These are phyloP conservation scores for Huso huso DNA, from an alignment of 2,797 vertebrate species.

Conservation along the genomic window DNA sequence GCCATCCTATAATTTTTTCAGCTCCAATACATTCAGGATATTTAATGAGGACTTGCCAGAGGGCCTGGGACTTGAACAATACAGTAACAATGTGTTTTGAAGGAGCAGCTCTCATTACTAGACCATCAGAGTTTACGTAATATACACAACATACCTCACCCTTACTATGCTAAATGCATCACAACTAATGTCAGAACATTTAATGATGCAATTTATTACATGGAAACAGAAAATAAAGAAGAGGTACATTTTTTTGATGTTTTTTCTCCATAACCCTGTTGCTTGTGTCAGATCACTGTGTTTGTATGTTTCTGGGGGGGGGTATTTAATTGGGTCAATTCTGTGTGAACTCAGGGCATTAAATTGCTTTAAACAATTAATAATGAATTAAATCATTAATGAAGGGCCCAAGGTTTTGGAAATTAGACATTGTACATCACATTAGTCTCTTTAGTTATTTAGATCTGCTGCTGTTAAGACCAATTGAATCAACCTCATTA, in stretches of 20 bases:
- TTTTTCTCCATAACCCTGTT: no score
- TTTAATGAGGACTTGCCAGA: constrained; percentile 29
- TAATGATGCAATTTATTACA: constrained; percentile 27
- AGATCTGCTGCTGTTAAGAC: no score
- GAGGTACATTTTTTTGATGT: constrained; percentile 20
- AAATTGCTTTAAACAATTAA: no score
- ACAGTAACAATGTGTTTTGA: constrained; percentile 14
- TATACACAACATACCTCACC: constrained; percentile 27
- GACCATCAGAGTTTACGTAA: constrained; percentile 13
- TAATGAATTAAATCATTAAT: no score
- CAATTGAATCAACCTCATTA: no score
- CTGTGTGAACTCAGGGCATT: no score
- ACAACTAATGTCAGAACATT: constrained; percentile 33
- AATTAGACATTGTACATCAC: no score
- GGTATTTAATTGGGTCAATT: no score
- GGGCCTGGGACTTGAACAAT: constrained; percentile 17
- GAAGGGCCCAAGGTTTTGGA: no score
- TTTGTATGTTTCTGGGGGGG: no score
- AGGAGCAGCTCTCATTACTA: neutral
- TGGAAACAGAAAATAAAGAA: constrained; percentile 23
- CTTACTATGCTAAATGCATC: constrained; percentile 27
- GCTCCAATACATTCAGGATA: constrained; percentile 34
- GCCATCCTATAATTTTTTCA: constrained; percentile 2
- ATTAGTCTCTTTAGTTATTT: no score
- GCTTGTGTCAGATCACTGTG: no score